A percentile compares a stretch with the other conserved stretches of the same genome.
phyloP scores from a whole-genome alignment of 2,797 vertebrate species.

The Basileuterus tristriatus region DNA sequence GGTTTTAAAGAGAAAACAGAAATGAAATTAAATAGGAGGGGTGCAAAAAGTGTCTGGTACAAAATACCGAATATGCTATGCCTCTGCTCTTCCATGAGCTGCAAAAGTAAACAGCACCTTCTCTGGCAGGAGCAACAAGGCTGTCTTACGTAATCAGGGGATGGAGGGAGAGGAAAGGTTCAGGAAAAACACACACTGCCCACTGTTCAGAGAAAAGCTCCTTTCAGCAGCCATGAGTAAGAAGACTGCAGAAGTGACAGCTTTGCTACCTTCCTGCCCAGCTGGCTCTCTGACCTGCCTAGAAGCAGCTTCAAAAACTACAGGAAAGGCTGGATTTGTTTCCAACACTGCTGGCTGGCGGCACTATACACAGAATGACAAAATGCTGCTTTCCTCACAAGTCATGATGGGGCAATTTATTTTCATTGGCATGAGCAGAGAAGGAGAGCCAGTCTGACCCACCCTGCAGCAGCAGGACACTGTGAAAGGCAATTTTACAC shows the following conservation, averaged over 20 bases:
- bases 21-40: background rate
- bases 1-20: conserved; percentile 36
- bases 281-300: background rate
- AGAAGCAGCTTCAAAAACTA: background rate
- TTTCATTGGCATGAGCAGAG: conserved; percentile 4
- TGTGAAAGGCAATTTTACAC: background rate
- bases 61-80: background rate
- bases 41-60: background rate
- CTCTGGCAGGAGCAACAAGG: background rate
- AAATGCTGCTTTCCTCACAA: background rate
- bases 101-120: conserved; percentile 31
- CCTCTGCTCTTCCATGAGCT: background rate
- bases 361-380: background rate
- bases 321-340: background rate
- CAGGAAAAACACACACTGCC: background rate
- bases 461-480: background rate
- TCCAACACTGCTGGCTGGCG: background rate
- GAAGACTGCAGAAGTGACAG: background rate
- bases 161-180: background rate
- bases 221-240: background rate
- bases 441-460: background rate
- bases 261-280: background rate
- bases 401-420: background rate
- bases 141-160: background rate
- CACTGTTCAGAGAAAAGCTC: background rate